These are phyloP conservation scores for Corticium candelabrum DNA, from an alignment of 37 sponge, comb jelly and placozoan genomes.

Conservation along the genomic window DNA sequence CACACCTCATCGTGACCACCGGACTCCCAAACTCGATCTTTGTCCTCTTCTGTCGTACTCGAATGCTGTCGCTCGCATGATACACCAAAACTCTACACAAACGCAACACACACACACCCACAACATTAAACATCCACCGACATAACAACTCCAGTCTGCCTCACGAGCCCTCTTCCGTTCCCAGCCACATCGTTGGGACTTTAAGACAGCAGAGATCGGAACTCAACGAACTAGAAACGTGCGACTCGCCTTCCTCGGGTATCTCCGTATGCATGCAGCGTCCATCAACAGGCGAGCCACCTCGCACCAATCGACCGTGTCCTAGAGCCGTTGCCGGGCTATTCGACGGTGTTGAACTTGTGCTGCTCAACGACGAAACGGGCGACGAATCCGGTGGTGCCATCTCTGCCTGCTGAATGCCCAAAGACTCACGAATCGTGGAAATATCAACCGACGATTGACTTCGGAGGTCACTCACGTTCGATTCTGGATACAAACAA, in stretches of 20 bases:
- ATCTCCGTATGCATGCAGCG: no score
- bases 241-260: not conserved
- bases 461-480: not conserved
- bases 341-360: not conserved
- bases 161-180: not conserved
- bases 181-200: slow-evolving; percentile 14
- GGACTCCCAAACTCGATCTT: not conserved
- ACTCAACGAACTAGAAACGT: no score
- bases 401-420: no score
- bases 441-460: no score
- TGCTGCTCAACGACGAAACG: not conserved
- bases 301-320: no score
- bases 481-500: no score
- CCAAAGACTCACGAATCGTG: no score
- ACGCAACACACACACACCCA: not conserved
- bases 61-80: not conserved
- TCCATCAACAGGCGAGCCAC: not conserved
- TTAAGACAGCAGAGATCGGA: no score
- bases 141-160: not conserved
- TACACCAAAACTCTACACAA: not conserved
- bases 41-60: not conserved
- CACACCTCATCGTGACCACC: not conserved
- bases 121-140: not conserved
- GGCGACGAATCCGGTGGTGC: not conserved
- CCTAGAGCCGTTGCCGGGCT: not conserved